Conservation (phyloP, 2,113 vertebrate genomes). For the human region GRCh38 chrX:98067501-98068000, state of each 20-base stretch:
- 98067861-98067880: slow-evolving; percentile 52
- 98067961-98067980: neutral
- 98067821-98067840: slow-evolving; percentile 64
- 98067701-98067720: neutral
- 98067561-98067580: slow-evolving; percentile 8
- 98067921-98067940: slow-evolving; percentile 41
- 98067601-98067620: neutral
- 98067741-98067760: slow-evolving; percentile 45
- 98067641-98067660: slow-evolving; percentile 38
- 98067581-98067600: slow-evolving; percentile 57
- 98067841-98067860: neutral
- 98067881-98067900: neutral
- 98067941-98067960: neutral
- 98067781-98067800: slow-evolving; percentile 67
- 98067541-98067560: slow-evolving; percentile 40
- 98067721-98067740: slow-evolving; percentile 59
- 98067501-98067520: slow-evolving; percentile 3
- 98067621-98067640: slow-evolving; percentile 25
- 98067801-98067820: slow-evolving; percentile 63
- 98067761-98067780: slow-evolving; percentile 67
- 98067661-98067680: slow-evolving; percentile 50
- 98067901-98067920: neutral
- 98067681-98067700: neutral
- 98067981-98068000: neutral
- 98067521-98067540: neutral